Evolutionary conservation across 30 jellyfish, hydroid and myxozoan genomes (phyloP).

Genomic region (Turritopsis dohrnii): DNA sequence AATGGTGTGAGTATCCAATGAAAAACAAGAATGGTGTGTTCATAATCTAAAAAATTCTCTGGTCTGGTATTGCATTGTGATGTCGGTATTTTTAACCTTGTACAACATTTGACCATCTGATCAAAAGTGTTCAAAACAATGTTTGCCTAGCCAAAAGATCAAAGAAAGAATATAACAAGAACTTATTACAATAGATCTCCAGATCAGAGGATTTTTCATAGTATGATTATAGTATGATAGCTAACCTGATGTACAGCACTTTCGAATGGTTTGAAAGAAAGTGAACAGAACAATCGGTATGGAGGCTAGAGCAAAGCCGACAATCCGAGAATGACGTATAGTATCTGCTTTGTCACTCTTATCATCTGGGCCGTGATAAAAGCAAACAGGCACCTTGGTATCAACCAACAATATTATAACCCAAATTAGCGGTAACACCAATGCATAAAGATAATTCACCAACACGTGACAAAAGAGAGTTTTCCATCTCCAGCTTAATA

Average conservation of each 20-base stretch:
- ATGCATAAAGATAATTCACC: neutral
- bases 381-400: neutral
- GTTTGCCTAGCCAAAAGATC: no score
- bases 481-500: neutral
- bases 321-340: neutral
- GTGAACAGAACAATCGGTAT: neutral
- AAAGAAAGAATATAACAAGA: no score
- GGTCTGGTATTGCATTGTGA: no score
- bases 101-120: no score
- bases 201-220: no score
- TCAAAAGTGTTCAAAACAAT: no score
- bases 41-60: no score
- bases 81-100: no score
- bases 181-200: no score
- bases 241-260: neutral
- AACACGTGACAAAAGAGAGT: neutral
- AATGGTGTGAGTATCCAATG: no score
- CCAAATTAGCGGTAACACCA: neutral
- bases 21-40: no score
- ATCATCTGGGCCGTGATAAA: neutral
- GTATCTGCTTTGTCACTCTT: neutral
- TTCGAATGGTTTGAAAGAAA: neutral
- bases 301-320: neutral
- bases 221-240: neutral
- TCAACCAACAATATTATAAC: neutral